Conservation (phyloP, 2,113 vertebrate genomes). For the Nansenia antarctica region DNA sequence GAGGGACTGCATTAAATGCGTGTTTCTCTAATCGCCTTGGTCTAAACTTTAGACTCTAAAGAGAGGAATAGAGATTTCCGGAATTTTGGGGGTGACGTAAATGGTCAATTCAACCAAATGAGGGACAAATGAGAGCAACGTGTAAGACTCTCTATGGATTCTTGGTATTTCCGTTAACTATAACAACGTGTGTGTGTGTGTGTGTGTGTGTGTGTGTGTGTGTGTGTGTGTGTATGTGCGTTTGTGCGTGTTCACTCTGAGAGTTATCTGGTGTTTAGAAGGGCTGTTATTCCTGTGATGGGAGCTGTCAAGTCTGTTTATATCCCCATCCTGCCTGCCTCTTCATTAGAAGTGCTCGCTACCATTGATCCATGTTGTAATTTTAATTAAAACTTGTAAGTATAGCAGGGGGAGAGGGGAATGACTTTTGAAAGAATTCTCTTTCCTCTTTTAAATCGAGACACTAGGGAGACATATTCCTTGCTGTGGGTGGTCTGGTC, state of each 20-base stretch:
- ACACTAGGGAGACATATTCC: neutral
- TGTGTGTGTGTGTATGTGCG: neutral
- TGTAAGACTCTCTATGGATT: neutral
- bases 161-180: neutral
- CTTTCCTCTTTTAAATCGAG: constrained; percentile 29
- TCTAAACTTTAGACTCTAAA: neutral
- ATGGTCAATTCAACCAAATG: neutral
- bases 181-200: neutral
- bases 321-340: constrained; percentile 31
- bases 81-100: neutral
- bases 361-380: constrained; percentile 61
- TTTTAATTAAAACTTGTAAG: constrained; percentile 72
- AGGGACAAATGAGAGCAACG: neutral
- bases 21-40: neutral
- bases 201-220: neutral
- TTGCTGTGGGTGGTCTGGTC: neutral
- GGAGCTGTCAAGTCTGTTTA: constrained; percentile 46
- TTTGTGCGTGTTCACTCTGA: neutral
- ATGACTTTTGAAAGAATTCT: constrained; percentile 10
- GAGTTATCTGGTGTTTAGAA: constrained; percentile 33
- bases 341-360: constrained; percentile 59
- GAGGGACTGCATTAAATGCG: neutral
- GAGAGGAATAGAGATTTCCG: neutral
- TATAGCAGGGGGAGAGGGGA: constrained; percentile 35
- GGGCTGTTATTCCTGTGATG: constrained; percentile 44